phyloP scores from a whole-genome alignment of 2,888 invertebrate species.

The Mayetiola destructor region DNA sequence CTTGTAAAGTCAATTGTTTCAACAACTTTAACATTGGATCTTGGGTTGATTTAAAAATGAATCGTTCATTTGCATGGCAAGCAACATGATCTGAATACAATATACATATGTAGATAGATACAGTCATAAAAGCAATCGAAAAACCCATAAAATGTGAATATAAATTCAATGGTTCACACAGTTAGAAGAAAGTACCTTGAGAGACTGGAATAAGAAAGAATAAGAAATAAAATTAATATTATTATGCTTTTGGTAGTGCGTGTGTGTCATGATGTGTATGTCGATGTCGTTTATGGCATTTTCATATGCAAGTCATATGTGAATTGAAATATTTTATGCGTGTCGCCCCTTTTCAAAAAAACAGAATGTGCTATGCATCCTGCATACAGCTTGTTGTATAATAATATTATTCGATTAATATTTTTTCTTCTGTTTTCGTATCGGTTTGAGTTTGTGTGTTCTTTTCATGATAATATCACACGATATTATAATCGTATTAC shows the following conservation, averaged over 20 bases:
- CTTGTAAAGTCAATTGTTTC: background rate
- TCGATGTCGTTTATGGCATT: conserved; percentile 1
- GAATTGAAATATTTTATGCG: background rate
- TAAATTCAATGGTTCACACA: background rate
- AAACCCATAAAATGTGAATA: conserved; percentile 4
- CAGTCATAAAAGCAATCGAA: conserved; percentile 7
- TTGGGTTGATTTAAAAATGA: background rate
- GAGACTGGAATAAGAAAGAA: too few relatives aligned
- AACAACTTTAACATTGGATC: background rate
- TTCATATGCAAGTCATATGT: conserved; percentile 13
- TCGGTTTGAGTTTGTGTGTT: background rate
- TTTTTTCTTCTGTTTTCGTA: background rate
- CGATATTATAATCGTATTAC: conserved; percentile 12
- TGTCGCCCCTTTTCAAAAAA: background rate
- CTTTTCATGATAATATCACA: background rate
- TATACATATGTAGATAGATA: too few relatives aligned
- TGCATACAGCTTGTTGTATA: too few relatives aligned
- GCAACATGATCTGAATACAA: too few relatives aligned
- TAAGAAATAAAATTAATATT: conserved; percentile 9
- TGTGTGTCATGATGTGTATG: background rate
- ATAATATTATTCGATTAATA: background rate
- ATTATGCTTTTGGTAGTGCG: background rate
- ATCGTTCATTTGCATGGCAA: conserved; percentile 3
- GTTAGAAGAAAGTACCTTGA: background rate
- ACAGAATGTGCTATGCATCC: too few relatives aligned